These are phyloP conservation scores for Ramphastos sulfuratus DNA, from an alignment of 2,113 vertebrate genomes.

Conservation along the genomic window DNA sequence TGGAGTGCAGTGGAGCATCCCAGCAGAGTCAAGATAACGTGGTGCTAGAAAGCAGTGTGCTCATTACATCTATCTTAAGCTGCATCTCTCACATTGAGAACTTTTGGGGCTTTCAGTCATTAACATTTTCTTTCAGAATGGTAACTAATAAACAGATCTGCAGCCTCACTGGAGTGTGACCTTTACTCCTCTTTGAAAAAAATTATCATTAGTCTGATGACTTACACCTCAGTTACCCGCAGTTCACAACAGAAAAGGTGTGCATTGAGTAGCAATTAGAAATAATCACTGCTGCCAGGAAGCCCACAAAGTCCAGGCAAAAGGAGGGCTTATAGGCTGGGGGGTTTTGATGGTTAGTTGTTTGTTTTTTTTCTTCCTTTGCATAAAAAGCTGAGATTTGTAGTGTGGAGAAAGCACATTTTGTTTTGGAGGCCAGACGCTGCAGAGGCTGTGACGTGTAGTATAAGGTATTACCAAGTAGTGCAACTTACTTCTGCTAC, in stretches of 20 bases:
- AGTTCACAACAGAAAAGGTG: background rate
- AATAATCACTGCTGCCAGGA: background rate
- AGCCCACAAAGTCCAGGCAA: background rate
- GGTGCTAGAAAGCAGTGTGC: background rate
- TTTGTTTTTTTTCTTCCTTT: background rate
- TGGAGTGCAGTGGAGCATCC: background rate
- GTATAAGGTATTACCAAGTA: background rate
- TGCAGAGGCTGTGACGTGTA: background rate
- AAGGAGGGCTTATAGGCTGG: background rate
- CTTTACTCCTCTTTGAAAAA: background rate
- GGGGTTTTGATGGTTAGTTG: too few relatives aligned
- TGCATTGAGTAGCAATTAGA: background rate
- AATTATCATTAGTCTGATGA: background rate
- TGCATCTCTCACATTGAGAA: background rate
- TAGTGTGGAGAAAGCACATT: background rate
- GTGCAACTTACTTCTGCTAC: background rate
- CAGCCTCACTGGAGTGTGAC: background rate
- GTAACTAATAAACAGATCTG: background rate
- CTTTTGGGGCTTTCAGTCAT: background rate
- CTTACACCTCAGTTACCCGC: background rate
- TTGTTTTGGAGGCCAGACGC: background rate
- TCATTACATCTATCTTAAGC: background rate
- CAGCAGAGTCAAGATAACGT: accelerated
- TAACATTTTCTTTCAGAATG: background rate
- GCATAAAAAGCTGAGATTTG: background rate